Conservation (phyloP, 2,797 vertebrate genomes). For the Enteromius unitaeniatus region DNA sequence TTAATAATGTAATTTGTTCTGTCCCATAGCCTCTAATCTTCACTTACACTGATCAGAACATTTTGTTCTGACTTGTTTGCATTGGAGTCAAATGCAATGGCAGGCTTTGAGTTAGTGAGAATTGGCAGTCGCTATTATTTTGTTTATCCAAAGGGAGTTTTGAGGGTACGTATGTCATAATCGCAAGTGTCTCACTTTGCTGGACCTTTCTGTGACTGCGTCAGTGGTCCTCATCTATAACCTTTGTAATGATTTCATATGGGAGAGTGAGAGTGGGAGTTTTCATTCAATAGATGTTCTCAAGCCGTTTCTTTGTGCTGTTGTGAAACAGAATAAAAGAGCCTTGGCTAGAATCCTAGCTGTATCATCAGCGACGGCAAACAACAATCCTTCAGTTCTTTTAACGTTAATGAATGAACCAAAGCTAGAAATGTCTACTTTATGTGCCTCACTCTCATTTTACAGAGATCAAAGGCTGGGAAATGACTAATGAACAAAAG, state of each 20-base stretch:
- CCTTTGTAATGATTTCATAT: conserved; percentile 39
- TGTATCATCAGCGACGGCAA: conserved; percentile 26
- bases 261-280: conserved; percentile 25
- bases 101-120: not conserved
- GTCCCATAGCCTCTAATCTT: conserved; percentile 30
- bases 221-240: conserved; percentile 18
- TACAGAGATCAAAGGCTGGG: conserved; percentile 46
- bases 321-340: conserved; percentile 33
- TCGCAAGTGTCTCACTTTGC: conserved; percentile 20
- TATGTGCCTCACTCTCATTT: conserved; percentile 23
- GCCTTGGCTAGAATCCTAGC: conserved; percentile 44
- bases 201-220: conserved; percentile 7
- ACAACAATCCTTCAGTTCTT: conserved; percentile 43
- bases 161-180: not conserved
- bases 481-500: conserved; percentile 32
- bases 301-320: conserved; percentile 25
- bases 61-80: conserved; percentile 13
- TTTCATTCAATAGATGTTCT: conserved; percentile 31
- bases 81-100: not conserved
- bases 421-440: conserved; percentile 30
- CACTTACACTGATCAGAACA: conserved; percentile 26
- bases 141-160: conserved; percentile 2
- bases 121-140: conserved; percentile 26
- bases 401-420: conserved; percentile 50
- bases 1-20: conserved; percentile 37